Percentiles rank a stretch among this genome's conserved stretches.
Conservation (phyloP, 2,888 invertebrate species). For the Harpalus rufipes region DNA sequence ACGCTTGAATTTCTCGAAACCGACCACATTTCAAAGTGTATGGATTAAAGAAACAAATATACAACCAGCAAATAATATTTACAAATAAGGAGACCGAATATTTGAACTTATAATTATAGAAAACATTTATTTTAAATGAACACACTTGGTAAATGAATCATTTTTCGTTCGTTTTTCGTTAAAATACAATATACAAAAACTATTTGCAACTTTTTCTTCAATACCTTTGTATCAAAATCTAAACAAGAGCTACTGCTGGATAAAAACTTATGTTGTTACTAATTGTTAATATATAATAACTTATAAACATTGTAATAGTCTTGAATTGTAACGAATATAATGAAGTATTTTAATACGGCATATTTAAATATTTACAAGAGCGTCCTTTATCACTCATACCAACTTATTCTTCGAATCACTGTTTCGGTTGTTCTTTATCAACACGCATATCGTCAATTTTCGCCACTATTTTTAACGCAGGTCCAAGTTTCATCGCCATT, state of each 20-base stretch:
- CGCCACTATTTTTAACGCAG: slow-evolving; percentile 96
- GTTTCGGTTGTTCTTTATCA: slow-evolving; percentile 79
- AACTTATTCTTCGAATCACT: slow-evolving; percentile 65
- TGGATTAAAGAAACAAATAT: too few species aligned
- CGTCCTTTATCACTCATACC: slow-evolving; percentile 22
- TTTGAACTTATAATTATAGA: slow-evolving; percentile 15
- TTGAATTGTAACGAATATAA: slow-evolving; percentile 26
- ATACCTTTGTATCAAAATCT: slow-evolving; percentile 37
- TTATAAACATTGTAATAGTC: slow-evolving; percentile 28
- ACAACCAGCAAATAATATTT: neutral
- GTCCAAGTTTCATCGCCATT: slow-evolving; percentile 97
- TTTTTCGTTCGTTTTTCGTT: neutral
- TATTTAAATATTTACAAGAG: slow-evolving; percentile 49
- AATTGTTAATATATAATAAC: slow-evolving; percentile 1
- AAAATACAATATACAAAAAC: neutral
- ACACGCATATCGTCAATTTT: slow-evolving; percentile 91
- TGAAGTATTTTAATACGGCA: slow-evolving; percentile 30
- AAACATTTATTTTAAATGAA: slow-evolving; percentile 42
- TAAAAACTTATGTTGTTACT: slow-evolving; percentile 6
- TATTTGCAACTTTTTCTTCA: neutral
- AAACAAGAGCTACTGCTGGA: slow-evolving; percentile 10
- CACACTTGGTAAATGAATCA: slow-evolving; percentile 51
- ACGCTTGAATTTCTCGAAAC: too few species aligned
- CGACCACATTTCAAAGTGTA: too few species aligned
- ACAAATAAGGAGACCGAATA: neutral